Evolutionary conservation across 2,888 invertebrate genomes (phyloP).

Genomic region (Hybos culiciformis): DNA sequence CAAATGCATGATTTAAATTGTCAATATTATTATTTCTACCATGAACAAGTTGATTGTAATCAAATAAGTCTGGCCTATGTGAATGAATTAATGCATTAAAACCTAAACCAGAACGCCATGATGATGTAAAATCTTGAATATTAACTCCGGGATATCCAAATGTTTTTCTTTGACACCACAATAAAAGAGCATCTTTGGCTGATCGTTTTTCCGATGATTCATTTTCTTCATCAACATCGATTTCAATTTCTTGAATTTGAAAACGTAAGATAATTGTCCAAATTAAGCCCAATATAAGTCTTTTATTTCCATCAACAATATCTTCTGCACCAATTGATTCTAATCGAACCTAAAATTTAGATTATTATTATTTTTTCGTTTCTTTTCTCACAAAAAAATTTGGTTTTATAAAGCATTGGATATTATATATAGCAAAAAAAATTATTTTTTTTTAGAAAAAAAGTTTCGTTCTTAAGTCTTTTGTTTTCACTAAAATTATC

Average conservation of each 20-base stretch:
- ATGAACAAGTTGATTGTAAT: slow-evolving; percentile 66
- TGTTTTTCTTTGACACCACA: slow-evolving; percentile 99
- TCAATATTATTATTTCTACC: slow-evolving; percentile 80
- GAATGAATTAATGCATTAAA: slow-evolving; percentile 98
- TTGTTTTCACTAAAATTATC: too few species aligned
- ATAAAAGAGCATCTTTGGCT: slow-evolving; percentile 91
- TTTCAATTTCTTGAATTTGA: slow-evolving; percentile 98
- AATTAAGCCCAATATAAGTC: slow-evolving; percentile 91
- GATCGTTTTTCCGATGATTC: slow-evolving; percentile 96
- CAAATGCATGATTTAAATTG: slow-evolving; percentile 96
- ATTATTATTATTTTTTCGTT: too few species aligned
- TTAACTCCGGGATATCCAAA: slow-evolving; percentile 83
- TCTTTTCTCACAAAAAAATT: too few species aligned
- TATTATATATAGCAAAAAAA: too few species aligned
- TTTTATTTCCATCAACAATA: slow-evolving; percentile 95
- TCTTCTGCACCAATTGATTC: slow-evolving; percentile 99
- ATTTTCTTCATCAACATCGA: slow-evolving; percentile 92
- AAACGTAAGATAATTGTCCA: slow-evolving; percentile 99
- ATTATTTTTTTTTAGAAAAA: too few species aligned
- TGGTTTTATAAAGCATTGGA: too few species aligned
- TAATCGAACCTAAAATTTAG: slow-evolving; percentile 62
- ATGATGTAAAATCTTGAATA: slow-evolving; percentile 80
- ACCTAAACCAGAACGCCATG: slow-evolving; percentile 92
- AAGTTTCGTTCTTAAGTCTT: too few species aligned
- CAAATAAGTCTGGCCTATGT: slow-evolving; percentile 90